Conservation (phyloP, 2,888 invertebrate genomes). For the Nymphalis polychloros region DNA sequence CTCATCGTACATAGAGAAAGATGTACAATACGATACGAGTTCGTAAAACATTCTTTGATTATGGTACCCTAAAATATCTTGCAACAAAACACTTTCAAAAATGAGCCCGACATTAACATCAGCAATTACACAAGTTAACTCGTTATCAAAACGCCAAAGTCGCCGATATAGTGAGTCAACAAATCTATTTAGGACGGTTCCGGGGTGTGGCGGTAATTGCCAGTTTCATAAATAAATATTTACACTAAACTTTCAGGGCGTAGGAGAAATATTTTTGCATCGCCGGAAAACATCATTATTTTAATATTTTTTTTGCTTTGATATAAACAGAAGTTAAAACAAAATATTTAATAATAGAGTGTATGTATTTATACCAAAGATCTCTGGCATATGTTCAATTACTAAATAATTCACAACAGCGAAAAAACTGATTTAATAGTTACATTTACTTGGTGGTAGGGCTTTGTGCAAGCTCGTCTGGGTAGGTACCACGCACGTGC, state of each 20-base stretch:
- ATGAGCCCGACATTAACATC: neutral
- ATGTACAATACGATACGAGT: too few relatives aligned
- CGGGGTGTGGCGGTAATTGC: constrained; percentile 16
- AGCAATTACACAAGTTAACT: constrained; percentile 16
- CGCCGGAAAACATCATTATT: neutral
- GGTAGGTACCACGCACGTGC: too few relatives aligned
- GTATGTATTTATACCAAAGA: too few relatives aligned
- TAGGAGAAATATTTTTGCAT: constrained; percentile 10
- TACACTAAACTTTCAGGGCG: neutral
- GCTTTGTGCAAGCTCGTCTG: too few relatives aligned
- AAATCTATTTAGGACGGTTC: constrained; percentile 26
- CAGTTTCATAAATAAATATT: constrained; percentile 19
- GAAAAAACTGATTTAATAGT: too few relatives aligned
- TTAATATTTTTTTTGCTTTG: neutral
- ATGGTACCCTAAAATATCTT: neutral
- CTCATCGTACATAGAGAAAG: too few relatives aligned
- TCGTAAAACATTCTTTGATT: neutral
- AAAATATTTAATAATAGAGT: too few relatives aligned
- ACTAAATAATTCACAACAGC: too few relatives aligned
- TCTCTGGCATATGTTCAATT: too few relatives aligned
- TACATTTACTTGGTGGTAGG: too few relatives aligned
- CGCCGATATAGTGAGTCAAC: constrained; percentile 15
- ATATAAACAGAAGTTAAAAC: neutral
- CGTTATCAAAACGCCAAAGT: constrained; percentile 16
- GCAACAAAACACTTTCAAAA: neutral